These are phyloP conservation scores for Myioborus melanocephalus DNA, from an alignment of 2,797 vertebrate genomes.

Conservation along the genomic window DNA sequence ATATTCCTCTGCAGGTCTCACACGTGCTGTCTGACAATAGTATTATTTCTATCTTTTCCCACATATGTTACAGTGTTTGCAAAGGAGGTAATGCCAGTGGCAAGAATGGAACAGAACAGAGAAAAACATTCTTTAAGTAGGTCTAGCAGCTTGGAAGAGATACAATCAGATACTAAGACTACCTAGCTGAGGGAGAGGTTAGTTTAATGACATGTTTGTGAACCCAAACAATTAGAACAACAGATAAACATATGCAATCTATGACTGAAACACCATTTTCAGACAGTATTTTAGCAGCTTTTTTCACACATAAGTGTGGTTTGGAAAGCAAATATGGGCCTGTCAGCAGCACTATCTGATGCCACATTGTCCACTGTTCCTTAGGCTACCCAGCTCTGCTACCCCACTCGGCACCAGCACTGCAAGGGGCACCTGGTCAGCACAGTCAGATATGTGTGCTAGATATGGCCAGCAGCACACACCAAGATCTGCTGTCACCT, in stretches of 20 bases:
- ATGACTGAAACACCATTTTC: neutral
- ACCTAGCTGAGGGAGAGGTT: neutral
- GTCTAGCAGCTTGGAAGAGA: neutral
- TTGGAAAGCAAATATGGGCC: neutral
- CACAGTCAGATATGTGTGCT: fast-evolving
- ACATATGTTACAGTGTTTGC: neutral
- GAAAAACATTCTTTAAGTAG: neutral
- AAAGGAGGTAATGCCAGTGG: neutral
- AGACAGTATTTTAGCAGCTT: neutral
- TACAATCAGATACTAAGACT: neutral
- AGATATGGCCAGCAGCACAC: neutral
- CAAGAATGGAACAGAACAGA: neutral
- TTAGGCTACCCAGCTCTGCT: neutral
- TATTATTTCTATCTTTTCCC: neutral
- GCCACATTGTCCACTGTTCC: neutral
- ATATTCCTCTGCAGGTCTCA: neutral
- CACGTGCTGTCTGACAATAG: neutral
- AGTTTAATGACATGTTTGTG: neutral
- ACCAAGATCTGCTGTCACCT: neutral
- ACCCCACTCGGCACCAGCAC: neutral
- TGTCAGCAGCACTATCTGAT: neutral
- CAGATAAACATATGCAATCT: neutral
- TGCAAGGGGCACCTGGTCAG: neutral
- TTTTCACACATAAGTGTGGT: neutral
- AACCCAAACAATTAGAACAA: neutral